A percentile compares a stretch with the other conserved stretches of the same genome.
These are phyloP conservation scores for Cistogaster globosa DNA, from an alignment of 2,888 invertebrate species.

Conservation along the genomic window DNA sequence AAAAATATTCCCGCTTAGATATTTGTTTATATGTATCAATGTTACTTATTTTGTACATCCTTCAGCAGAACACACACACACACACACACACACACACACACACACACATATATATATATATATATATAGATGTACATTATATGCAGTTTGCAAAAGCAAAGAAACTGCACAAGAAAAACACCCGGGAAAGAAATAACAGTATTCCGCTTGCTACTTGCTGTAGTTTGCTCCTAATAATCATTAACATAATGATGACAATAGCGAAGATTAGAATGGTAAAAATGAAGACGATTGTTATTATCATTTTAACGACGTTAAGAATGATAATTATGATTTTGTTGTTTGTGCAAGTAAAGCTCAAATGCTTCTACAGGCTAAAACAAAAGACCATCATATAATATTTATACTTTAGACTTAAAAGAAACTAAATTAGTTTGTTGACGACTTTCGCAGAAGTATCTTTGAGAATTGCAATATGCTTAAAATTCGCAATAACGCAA, in stretches of 20 bases:
- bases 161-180: conserved; percentile 34
- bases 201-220: conserved; percentile 29
- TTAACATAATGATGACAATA: conserved; percentile 3
- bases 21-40: neutral
- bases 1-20: neutral
- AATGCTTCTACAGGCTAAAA: conserved; percentile 42
- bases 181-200: conserved; percentile 27
- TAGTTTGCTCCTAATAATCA: conserved; percentile 18
- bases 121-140: neutral
- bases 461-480: conserved; percentile 23
- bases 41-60: neutral
- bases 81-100: no score
- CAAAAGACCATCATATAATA: conserved; percentile 73
- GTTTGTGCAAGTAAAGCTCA: neutral
- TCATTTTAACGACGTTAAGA: conserved; percentile 16
- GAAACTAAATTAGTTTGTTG: conserved; percentile 81
- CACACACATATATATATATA: neutral
- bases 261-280: conserved; percentile 21
- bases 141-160: conserved; percentile 34
- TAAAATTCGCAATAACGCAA: conserved; percentile 30
- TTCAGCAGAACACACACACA: no score
- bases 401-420: conserved; percentile 81
- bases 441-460: conserved; percentile 80
- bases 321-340: conserved; percentile 13
- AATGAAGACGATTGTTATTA: conserved; percentile 4